Conservation (phyloP, 1,140 invertebrate genomes). For the Latrodectus geometricus region DNA sequence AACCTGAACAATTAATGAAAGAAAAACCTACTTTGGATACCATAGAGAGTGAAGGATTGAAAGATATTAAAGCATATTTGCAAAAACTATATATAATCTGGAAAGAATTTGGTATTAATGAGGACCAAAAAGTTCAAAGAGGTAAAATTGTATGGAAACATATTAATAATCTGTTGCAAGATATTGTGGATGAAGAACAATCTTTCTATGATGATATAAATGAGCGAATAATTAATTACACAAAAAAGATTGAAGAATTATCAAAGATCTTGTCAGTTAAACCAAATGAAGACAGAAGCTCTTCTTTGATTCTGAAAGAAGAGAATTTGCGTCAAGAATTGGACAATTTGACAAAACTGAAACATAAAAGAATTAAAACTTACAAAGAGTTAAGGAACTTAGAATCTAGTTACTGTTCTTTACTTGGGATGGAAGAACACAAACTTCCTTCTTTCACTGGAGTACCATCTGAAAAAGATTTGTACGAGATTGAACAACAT, state of each 20-base stretch:
- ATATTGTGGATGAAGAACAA: conserved; percentile 28
- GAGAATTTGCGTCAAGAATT: conserved; percentile 24
- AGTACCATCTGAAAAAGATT: conserved; percentile 36
- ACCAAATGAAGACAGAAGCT: background rate
- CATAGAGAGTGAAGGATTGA: background rate
- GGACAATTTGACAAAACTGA: conserved; percentile 33
- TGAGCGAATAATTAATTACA: conserved; percentile 17
- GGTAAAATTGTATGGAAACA: conserved; percentile 27
- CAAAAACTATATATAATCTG: conserved; percentile 24
- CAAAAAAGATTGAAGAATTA: conserved; percentile 24
- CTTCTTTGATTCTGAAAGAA: conserved; percentile 38
- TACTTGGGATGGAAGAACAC: conserved; percentile 8
- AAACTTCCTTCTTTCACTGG: conserved; percentile 12
- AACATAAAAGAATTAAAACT: conserved; percentile 16
- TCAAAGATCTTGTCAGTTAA: background rate
- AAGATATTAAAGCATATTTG: background rate
- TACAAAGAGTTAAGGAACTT: conserved; percentile 17
- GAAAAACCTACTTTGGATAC: conserved; percentile 11
- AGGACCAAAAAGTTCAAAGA: background rate
- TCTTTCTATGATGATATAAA: conserved; percentile 2
- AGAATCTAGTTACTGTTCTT: conserved; percentile 23
- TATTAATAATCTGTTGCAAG: conserved; percentile 19
- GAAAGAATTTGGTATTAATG: conserved; percentile 29
- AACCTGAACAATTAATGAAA: background rate
- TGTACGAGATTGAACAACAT: conserved; percentile 44